Conservation (phyloP, 2,797 vertebrate genomes). For the Phrynocephalus guinanensis region DNA sequence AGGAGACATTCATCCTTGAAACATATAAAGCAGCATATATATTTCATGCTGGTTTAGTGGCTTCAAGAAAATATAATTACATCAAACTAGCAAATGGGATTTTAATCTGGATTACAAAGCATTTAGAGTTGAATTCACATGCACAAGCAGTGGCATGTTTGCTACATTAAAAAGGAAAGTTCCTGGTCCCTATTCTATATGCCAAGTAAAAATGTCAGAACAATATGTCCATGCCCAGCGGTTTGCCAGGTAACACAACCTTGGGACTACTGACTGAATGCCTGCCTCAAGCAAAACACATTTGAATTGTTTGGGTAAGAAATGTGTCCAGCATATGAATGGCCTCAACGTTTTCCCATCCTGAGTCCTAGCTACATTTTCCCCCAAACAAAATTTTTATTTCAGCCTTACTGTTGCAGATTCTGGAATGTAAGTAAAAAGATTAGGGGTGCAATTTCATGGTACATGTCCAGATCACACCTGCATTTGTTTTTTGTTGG, state of each 20-base stretch:
- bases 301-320: background rate
- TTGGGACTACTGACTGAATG: background rate
- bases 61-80: background rate
- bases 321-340: background rate
- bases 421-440: conserved; percentile 17
- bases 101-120: background rate
- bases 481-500: too few relatives aligned
- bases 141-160: too few relatives aligned
- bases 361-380: background rate
- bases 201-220: background rate
- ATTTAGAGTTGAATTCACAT: background rate
- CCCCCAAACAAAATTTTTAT: conserved; percentile 13
- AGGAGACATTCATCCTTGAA: background rate
- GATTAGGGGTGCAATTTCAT: background rate
- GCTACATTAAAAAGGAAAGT: background rate
- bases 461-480: too few relatives aligned
- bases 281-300: too few relatives aligned
- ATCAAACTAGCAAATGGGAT: background rate
- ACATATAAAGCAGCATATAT: background rate
- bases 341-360: background rate
- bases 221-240: background rate
- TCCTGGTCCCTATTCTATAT: background rate
- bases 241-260: background rate
- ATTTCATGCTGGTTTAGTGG: background rate
- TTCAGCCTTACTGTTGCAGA: background rate